Base-by-base conservation (phyloP, 2,888 invertebrate genomes). In the Drosophila sordidapex region DNA sequence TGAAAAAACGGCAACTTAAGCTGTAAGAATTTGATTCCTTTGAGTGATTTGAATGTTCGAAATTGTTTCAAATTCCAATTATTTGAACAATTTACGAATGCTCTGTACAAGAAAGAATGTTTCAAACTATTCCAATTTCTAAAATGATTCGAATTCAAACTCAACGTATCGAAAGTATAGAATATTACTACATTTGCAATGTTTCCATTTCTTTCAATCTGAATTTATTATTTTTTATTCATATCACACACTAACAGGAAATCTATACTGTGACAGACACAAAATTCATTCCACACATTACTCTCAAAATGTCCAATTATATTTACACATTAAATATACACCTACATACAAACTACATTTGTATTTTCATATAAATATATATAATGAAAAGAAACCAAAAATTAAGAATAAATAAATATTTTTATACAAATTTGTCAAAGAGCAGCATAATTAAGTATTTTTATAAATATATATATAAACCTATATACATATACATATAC, bases 341-440 rank as follows among this genome's bases (percentile, higher is more conserved):
- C 11, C 29, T 13, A 40, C 46, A 63, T n/a, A 63, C 48, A 69
- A 69, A 66, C 54, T 27, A 60, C 40, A 79, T 61, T 56, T 79
- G 69, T 82, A 82, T 79, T 79, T 79, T 81, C 64, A 49, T 65
- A 77, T 54, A 56, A 58, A 64, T 48, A 64, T 48, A 64, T 48
- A 65, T 43, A 38, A 77, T 61, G 51, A 11, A 57, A 70, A 1
- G 21, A 48, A 46, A 53, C 11, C 27, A 43, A 46, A 59, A 62
- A 38, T 61, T 31, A 52, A 46, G 38, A 40, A 61, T 61, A 18
- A 10, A 31, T 3, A 51, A 68, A 71, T 71, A 89, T 90, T 90
- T 85, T 90, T 82, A 87, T 89, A 89, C 59, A 81, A 59, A 72
- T 77, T 77, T 79, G 74, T 72, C 68, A 76, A 82, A 77, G 67